phyloP scores from a whole-genome alignment of 2,888 invertebrate species.

The Lithophane socia region DNA sequence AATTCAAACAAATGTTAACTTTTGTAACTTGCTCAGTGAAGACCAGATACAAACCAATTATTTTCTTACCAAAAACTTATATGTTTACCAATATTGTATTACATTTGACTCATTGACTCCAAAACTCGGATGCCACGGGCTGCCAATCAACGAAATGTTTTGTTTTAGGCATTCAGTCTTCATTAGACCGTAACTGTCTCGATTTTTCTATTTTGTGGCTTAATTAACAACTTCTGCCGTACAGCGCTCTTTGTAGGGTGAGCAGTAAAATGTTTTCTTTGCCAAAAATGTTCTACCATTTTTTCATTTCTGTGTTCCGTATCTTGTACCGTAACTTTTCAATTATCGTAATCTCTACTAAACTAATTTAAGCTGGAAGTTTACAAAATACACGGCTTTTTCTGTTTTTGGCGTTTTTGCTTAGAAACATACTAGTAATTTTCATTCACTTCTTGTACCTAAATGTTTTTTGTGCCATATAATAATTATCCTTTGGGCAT shows the following conservation, averaged over 20 bases:
- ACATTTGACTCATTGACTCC: conserved; percentile 16
- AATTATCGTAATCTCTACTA: not conserved
- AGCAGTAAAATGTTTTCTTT: conserved; percentile 12
- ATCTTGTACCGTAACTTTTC: not conserved
- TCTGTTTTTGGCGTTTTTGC: not conserved
- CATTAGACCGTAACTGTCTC: conserved; percentile 51
- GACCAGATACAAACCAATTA: not conserved
- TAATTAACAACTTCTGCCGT: conserved; percentile 54
- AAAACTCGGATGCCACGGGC: conserved; percentile 22
- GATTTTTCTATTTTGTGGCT: conserved; percentile 51
- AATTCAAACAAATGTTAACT: not conserved
- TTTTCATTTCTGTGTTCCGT: not conserved
- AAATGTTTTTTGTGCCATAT: not conserved
- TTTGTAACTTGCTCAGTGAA: not conserved
- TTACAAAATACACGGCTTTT: not conserved
- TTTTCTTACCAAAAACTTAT: not conserved
- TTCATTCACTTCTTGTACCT: not conserved
- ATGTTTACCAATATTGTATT: not conserved
- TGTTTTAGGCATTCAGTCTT: conserved; percentile 51
- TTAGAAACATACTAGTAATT: not conserved
- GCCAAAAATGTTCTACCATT: conserved; percentile 3
- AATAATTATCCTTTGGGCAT: not conserved
- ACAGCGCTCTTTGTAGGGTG: conserved; percentile 12
- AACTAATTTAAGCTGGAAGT: not conserved
- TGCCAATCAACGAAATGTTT: conserved; percentile 48